Evolutionary conservation across 2,113 vertebrate species (phyloP).

Genomic region (Calypte anna): DNA sequence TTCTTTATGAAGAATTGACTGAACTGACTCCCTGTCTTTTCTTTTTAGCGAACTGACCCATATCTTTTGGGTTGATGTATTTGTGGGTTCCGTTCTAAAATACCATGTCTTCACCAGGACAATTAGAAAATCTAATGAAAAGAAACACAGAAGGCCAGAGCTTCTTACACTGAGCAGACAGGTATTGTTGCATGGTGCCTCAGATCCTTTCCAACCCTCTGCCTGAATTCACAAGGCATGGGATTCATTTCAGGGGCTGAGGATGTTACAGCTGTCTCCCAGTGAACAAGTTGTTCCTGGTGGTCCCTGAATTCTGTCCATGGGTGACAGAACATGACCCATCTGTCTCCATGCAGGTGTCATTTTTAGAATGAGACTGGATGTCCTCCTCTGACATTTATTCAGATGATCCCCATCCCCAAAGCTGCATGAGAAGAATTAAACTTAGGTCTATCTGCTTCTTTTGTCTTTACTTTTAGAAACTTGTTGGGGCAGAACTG

Average conservation of each 20-base stretch:
- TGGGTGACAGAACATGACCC: rapidly evolving
- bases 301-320: background rate
- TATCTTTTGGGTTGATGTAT: background rate
- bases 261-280: background rate
- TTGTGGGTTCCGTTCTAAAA: background rate
- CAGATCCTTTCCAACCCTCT: background rate
- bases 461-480: background rate
- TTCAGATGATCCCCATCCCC: background rate
- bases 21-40: background rate
- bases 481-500: background rate
- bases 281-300: rapidly evolving
- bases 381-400: background rate
- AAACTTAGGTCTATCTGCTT: background rate
- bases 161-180: background rate
- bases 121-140: background rate
- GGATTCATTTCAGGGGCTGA: background rate
- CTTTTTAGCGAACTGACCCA: background rate
- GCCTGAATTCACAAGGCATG: background rate
- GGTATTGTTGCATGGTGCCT: background rate
- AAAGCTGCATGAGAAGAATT: background rate
- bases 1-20: background rate
- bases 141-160: background rate
- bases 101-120: background rate
- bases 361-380: background rate
- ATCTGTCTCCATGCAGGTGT: background rate